Evolutionary conservation across 2,888 invertebrate genomes (phyloP).

Genomic region (Brachypterus glaber): DNA sequence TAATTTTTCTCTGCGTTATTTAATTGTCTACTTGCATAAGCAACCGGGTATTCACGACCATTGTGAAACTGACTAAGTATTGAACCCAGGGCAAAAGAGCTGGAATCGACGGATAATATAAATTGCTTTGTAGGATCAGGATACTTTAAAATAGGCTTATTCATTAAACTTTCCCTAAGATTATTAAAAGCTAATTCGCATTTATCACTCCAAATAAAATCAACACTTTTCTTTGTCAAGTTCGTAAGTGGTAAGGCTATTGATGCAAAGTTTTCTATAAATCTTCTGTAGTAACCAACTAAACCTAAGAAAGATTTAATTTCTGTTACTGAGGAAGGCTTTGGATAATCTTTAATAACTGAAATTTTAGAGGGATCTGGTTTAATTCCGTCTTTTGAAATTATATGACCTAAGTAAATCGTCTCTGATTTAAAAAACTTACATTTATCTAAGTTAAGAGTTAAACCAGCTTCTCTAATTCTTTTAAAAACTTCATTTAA

Average conservation of each 20-base stretch:
- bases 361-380: constrained; percentile 16
- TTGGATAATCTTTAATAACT: constrained; percentile 10
- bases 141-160: constrained; percentile 19
- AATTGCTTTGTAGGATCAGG: constrained; percentile 20
- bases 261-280: constrained; percentile 11
- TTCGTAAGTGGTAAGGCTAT: constrained; percentile 12
- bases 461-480: constrained; percentile 15
- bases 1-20: constrained; percentile 17
- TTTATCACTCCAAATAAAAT: constrained; percentile 10
- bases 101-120: constrained; percentile 15
- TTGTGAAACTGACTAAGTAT: constrained; percentile 21
- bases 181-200: constrained; percentile 13
- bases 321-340: constrained; percentile 12
- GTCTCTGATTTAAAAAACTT: constrained; percentile 17
- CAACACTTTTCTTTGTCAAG: constrained; percentile 11
- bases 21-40: constrained; percentile 17
- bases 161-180: constrained; percentile 11
- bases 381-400: constrained; percentile 13
- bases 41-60: constrained; percentile 16
- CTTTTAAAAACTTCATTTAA: constrained; percentile 16
- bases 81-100: constrained; percentile 21
- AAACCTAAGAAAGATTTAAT: too few species aligned
- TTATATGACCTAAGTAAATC: constrained; percentile 14
- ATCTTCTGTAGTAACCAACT: too few species aligned
- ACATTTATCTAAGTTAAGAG: constrained; percentile 21